Conservation (phyloP, 37 sponge, comb jelly and placozoan genomes). For the Cladorhizidae sp. region DNA sequence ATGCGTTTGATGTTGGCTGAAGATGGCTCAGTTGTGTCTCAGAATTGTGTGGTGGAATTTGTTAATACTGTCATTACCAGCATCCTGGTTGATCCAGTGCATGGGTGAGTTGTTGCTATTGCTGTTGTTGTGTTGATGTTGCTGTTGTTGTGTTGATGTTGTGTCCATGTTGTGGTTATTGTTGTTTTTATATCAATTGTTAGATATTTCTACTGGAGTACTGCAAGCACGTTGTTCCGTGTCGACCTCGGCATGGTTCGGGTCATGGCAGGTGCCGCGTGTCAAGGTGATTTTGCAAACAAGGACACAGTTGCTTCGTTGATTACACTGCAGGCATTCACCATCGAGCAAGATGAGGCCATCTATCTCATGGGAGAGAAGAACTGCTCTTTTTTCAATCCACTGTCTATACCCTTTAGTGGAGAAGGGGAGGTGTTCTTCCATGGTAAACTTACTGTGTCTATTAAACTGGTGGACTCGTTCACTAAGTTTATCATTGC, state of each 20-base stretch:
- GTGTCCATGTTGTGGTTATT: no score
- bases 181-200: background rate
- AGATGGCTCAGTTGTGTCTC: background rate
- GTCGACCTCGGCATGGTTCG: background rate
- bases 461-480: background rate
- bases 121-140: no score
- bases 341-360: constrained; percentile 16
- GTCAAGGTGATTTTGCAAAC: background rate
- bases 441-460: background rate
- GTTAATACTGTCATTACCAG: background rate
- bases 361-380: background rate
- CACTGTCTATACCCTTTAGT: background rate
- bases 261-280: background rate
- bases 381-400: background rate
- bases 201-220: constrained; percentile 46
- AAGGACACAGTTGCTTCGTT: background rate
- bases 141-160: no score
- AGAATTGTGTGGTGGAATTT: background rate
- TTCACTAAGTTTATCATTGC: background rate
- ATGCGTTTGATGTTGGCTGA: background rate
- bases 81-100: constrained; percentile 42
- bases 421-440: background rate
- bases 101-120: constrained; percentile 18
- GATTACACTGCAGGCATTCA: background rate
- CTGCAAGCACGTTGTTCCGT: background rate